A percentile compares a stretch with the other conserved stretches of the same genome.
phyloP scores from a whole-genome alignment of 2,113 vertebrate genomes.

The Lophochroa leadbeateri region DNA sequence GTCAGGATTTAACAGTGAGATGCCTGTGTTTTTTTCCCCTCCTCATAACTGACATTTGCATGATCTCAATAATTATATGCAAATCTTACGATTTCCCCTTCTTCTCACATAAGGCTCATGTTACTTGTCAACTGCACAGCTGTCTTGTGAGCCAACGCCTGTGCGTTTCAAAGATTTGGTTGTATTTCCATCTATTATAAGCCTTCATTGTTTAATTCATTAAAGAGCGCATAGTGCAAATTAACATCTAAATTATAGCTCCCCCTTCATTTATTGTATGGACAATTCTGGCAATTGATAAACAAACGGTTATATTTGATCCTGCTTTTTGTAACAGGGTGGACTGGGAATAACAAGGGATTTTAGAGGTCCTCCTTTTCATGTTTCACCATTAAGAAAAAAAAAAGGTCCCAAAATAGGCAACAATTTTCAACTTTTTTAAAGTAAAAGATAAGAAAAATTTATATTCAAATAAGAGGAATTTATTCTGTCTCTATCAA shows the following conservation, averaged over 20 bases:
- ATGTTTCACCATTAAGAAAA: slow-evolving; percentile 20
- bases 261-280: slow-evolving; percentile 75
- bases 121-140: slow-evolving; percentile 87
- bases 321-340: slow-evolving; percentile 59
- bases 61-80: slow-evolving; percentile 90
- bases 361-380: slow-evolving; percentile 61
- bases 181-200: slow-evolving; percentile 86
- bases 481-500: slow-evolving; percentile 29
- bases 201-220: slow-evolving; percentile 85
- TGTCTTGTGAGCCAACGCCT: slow-evolving; percentile 84
- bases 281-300: slow-evolving; percentile 76
- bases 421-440: slow-evolving; percentile 73
- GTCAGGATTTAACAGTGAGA: slow-evolving; percentile 88
- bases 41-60: slow-evolving; percentile 89
- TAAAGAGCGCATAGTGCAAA: slow-evolving; percentile 75
- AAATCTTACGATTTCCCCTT: slow-evolving; percentile 86
- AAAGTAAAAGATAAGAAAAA: slow-evolving; percentile 61
- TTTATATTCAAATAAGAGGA: slow-evolving; percentile 55
- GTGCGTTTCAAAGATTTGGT: slow-evolving; percentile 82
- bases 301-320: slow-evolving; percentile 76
- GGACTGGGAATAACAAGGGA: slow-evolving; percentile 50
- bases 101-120: slow-evolving; percentile 88
- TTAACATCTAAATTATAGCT: slow-evolving; percentile 84
- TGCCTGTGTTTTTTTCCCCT: slow-evolving; percentile 78
- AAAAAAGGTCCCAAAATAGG: slow-evolving; percentile 42